Evolutionary conservation across 2,113 vertebrate genomes (phyloP).

Genomic region (Clupea harengus): DNA sequence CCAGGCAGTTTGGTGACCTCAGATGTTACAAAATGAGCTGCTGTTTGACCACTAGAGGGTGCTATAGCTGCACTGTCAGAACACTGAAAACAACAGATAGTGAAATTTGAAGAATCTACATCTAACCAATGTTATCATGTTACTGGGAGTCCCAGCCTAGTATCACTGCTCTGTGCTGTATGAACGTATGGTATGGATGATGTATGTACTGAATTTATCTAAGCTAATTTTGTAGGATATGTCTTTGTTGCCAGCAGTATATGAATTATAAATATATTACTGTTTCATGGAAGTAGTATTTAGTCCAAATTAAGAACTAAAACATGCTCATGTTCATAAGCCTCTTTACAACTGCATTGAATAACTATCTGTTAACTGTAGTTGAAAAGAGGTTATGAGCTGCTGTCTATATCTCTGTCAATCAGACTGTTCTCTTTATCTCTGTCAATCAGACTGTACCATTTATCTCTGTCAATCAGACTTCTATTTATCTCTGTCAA

Average conservation of each 20-base stretch:
- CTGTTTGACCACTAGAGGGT: neutral
- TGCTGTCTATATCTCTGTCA: neutral
- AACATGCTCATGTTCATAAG: neutral
- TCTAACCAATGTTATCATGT: neutral
- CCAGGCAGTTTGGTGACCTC: neutral
- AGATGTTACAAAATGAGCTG: neutral
- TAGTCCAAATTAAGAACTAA: neutral
- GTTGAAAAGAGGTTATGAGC: neutral
- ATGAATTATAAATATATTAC: neutral
- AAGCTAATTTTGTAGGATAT: neutral
- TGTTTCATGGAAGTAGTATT: neutral
- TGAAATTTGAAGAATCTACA: neutral
- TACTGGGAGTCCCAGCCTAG: neutral
- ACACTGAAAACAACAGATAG: neutral
- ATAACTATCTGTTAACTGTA: neutral
- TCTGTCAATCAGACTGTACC: too few relatives aligned
- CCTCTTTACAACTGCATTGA: neutral
- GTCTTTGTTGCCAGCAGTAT: too few relatives aligned
- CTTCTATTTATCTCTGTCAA: too few relatives aligned
- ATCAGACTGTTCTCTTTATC: too few relatives aligned
- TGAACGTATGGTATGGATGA: neutral
- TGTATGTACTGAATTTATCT: neutral
- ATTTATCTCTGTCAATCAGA: too few relatives aligned
- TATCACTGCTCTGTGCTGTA: too few relatives aligned
- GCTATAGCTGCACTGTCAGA: neutral